Percentiles rank a stretch among this genome's conserved stretches.
Conservation (phyloP, 2,113 vertebrate genomes). For the Riparia riparia region DNA sequence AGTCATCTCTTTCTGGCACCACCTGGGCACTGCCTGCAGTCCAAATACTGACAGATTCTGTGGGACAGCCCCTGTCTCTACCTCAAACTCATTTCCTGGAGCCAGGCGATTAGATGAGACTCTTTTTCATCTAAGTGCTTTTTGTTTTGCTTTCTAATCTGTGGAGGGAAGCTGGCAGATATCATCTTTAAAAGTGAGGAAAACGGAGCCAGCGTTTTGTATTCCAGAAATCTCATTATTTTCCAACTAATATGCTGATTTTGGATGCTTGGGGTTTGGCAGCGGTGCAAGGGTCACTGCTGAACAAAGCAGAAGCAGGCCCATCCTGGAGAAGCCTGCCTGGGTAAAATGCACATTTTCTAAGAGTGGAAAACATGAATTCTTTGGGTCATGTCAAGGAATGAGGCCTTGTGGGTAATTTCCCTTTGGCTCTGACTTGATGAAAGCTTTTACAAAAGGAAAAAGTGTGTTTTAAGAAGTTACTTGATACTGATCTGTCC, state of each 20-base stretch:
- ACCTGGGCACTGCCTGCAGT: neutral
- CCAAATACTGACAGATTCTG: neutral
- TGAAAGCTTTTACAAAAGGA: slow-evolving; percentile 26
- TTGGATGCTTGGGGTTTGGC: slow-evolving; percentile 14
- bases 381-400: neutral
- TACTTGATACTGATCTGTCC: slow-evolving; percentile 59
- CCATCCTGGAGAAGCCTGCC: neutral
- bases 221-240: slow-evolving; percentile 56
- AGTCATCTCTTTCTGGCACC: neutral
- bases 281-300: neutral
- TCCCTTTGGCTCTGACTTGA: neutral
- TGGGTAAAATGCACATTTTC: neutral
- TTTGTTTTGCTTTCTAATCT: slow-evolving; percentile 16
- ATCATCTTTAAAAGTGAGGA: slow-evolving; percentile 9
- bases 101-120: neutral
- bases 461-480: slow-evolving; percentile 50
- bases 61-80: neutral
- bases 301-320: slow-evolving; percentile 42
- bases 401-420: slow-evolving; percentile 15
- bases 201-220: slow-evolving; percentile 4
- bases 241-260: slow-evolving; percentile 17
- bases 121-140: slow-evolving; percentile 46
- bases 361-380: neutral
- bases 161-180: neutral
- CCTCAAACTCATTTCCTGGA: neutral